Evolutionary conservation across 2,888 invertebrate species (phyloP).

Genomic region (Chrysomela aeneicollis): DNA sequence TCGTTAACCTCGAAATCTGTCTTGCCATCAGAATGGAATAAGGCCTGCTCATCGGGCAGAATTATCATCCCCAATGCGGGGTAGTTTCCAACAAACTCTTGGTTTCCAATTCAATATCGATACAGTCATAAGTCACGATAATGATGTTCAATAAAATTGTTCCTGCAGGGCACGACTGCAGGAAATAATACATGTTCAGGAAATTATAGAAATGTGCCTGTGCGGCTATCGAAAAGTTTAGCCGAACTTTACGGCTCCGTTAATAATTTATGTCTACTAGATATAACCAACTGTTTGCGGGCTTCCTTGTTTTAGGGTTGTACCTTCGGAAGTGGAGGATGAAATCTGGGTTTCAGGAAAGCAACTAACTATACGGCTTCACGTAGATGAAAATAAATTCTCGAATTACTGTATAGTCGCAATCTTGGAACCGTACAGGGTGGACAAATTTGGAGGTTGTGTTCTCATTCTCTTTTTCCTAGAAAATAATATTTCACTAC

Average conservation of each 20-base stretch:
- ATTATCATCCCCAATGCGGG: too few species aligned
- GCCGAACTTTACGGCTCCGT: constrained; percentile 5
- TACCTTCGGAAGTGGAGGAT: background rate
- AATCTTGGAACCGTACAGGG: too few species aligned
- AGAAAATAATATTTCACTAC: too few species aligned
- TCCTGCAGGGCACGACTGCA: constrained; percentile 23
- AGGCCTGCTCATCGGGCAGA: too few species aligned
- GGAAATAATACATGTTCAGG: constrained; percentile 48
- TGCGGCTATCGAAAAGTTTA: constrained; percentile 40
- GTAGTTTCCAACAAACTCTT: constrained; percentile 4
- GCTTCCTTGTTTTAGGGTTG: background rate
- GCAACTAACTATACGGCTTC: too few species aligned
- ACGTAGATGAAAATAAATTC: too few species aligned
- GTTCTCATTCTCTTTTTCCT: too few species aligned
- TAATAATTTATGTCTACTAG: constrained; percentile 5
- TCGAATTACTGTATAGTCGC: too few species aligned
- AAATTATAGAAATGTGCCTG: constrained; percentile 52
- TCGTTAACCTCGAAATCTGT: too few species aligned
- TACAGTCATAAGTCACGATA: constrained; percentile 17
- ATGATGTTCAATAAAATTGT: constrained; percentile 20
- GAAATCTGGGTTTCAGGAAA: too few species aligned
- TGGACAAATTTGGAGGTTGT: too few species aligned
- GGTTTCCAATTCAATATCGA: constrained; percentile 11
- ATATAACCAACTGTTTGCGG: background rate
- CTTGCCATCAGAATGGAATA: too few species aligned